Evolutionary conservation across 2,888 invertebrate species (phyloP).

Genomic region (Cephus spinipes): DNA sequence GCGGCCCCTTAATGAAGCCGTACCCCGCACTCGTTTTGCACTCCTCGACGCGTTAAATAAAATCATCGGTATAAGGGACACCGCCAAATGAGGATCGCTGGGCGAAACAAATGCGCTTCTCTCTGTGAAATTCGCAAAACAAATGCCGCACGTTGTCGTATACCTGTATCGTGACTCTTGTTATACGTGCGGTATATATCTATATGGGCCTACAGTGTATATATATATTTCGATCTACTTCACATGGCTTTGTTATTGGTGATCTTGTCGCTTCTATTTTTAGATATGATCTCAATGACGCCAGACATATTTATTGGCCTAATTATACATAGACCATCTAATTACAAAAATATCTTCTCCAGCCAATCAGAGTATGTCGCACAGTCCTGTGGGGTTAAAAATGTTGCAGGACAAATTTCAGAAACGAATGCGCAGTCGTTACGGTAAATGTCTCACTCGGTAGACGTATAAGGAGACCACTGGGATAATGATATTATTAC

Average conservation of each 20-base stretch:
- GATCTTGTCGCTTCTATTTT: no score
- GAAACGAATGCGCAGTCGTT: slow-evolving; percentile 56
- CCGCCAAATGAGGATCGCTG: slow-evolving; percentile 34
- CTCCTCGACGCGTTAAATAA: slow-evolving; percentile 30
- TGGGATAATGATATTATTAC: slow-evolving; percentile 66
- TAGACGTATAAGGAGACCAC: slow-evolving; percentile 52
- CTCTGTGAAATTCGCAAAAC: slow-evolving; percentile 45
- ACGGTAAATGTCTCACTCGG: slow-evolving; percentile 62
- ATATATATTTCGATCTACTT: no score
- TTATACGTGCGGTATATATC: no score
- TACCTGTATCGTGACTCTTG: no score
- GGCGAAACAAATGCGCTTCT: slow-evolving; percentile 32
- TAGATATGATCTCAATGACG: no score
- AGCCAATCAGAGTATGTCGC: no score
- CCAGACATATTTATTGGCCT: no score
- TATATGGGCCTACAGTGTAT: no score
- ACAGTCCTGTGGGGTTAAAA: not conserved
- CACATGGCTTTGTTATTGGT: no score
- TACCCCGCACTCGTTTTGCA: slow-evolving; percentile 29
- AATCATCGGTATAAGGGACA: slow-evolving; percentile 23
- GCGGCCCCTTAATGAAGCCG: slow-evolving; percentile 52
- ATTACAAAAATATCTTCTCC: no score
- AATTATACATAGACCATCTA: no score
- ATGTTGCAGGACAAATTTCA: not conserved
- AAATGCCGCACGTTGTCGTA: slow-evolving; percentile 38